phyloP scores from a whole-genome alignment of 2,113 vertebrate genomes.

The Thalassarche chlororhynchos region DNA sequence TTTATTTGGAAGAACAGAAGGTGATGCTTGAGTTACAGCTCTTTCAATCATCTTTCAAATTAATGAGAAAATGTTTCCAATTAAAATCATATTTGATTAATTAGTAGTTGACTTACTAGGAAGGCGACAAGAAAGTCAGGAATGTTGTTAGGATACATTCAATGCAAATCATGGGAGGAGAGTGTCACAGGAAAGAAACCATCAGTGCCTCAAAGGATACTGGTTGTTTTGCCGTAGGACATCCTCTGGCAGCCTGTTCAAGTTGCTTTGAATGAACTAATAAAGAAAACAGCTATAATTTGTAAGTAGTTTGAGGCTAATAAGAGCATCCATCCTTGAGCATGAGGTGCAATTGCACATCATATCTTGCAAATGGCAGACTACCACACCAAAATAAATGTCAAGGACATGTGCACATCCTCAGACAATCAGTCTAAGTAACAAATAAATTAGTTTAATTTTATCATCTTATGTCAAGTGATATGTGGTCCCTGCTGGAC shows the following conservation, averaged over 20 bases:
- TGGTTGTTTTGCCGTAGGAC: not conserved
- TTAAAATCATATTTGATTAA: constrained; percentile 23
- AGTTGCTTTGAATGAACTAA: not conserved
- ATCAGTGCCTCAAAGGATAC: not conserved
- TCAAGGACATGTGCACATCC: not conserved
- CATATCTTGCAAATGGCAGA: not conserved
- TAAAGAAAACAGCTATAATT: not conserved
- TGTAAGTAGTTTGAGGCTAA: not conserved
- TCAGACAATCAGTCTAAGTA: not conserved
- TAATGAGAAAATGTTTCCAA: not conserved
- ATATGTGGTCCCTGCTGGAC: not conserved
- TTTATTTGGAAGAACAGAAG: not conserved
- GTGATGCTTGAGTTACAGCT: not conserved
- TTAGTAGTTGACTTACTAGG: not conserved
- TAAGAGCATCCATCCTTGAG: not conserved
- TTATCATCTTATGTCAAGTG: not conserved
- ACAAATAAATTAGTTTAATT: not conserved
- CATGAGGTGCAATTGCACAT: not conserved
- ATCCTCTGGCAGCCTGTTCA: not conserved
- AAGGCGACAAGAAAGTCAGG: not conserved
- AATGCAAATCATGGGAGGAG: not conserved
- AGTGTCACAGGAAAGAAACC: not conserved
- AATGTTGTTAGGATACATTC: not conserved
- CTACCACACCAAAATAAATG: not conserved
- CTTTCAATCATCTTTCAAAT: not conserved